Conservation (phyloP, 2,113 vertebrate genomes). For the Eurystomus gularis region DNA sequence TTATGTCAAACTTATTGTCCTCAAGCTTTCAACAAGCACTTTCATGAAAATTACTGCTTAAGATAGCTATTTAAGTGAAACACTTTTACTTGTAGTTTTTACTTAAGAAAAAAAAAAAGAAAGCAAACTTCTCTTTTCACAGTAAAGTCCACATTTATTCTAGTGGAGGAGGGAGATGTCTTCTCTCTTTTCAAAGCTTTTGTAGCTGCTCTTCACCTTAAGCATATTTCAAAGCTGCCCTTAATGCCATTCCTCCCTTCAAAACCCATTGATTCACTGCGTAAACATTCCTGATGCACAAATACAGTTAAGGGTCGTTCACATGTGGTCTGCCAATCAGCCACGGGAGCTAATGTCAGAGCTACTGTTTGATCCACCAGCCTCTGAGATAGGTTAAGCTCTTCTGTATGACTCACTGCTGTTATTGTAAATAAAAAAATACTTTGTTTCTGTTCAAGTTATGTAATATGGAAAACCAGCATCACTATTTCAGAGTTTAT, state of each 20-base stretch:
- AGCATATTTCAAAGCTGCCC: not conserved
- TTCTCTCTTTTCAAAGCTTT: not conserved
- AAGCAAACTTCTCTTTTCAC: not conserved
- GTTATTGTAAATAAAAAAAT: not conserved
- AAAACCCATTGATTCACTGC: not conserved
- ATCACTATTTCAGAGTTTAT: not conserved
- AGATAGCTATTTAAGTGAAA: not conserved
- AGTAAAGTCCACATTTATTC: not conserved
- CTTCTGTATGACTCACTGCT: not conserved
- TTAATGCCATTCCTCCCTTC: not conserved
- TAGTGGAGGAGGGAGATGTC: not conserved
- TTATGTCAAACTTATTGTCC: not conserved
- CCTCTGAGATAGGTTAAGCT: not conserved
- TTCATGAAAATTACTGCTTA: not conserved
- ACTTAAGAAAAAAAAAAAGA: not conserved
- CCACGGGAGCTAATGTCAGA: not conserved
- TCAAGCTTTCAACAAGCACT: not conserved
- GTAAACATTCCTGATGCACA: constrained; percentile 18
- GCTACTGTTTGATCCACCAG: not conserved
- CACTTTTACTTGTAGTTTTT: not conserved
- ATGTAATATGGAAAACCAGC: not conserved
- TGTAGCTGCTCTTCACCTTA: not conserved
- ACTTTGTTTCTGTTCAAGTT: not conserved
- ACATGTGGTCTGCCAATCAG: not conserved
- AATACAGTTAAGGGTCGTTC: not conserved